Percentiles rank a stretch among this genome's conserved stretches.
Evolutionary conservation across 2,888 invertebrate species (phyloP).

Genomic region (Hymenopus coronatus): DNA sequence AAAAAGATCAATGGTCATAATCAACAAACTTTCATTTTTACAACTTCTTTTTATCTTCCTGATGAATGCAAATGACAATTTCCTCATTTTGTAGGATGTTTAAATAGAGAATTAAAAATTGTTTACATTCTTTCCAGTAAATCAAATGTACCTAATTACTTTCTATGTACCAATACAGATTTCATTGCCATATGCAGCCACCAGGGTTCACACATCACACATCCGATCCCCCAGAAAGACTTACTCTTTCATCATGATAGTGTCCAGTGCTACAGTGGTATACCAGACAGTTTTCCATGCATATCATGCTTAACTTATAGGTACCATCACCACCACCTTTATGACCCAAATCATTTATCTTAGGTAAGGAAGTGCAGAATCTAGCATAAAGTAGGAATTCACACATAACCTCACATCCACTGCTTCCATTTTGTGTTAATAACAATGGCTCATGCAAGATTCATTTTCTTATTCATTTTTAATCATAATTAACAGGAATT

Average conservation of each 20-base stretch:
- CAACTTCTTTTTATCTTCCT: background rate
- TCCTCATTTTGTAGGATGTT: background rate
- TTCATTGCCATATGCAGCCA: background rate
- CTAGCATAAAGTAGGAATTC: background rate
- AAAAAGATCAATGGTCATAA: conserved; percentile 40
- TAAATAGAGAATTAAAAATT: background rate
- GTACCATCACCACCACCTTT: background rate
- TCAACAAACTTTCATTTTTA: background rate
- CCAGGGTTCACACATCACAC: background rate
- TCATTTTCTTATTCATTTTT: no score
- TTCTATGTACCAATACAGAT: background rate
- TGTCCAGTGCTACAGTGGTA: background rate
- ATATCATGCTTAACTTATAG: background rate
- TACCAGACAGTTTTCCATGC: background rate
- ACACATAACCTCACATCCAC: background rate
- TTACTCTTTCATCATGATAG: background rate
- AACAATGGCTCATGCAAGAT: no score
- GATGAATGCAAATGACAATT: background rate
- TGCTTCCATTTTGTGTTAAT: no score
- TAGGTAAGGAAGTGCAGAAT: background rate
- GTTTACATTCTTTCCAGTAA: background rate
- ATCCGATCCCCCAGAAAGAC: background rate
- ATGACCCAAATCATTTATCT: background rate
- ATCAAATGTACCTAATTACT: no score
- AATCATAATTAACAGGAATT: no score